Evolutionary conservation across 2,888 invertebrate species (phyloP).

Genomic region (Siphonodentalium dalli): DNA sequence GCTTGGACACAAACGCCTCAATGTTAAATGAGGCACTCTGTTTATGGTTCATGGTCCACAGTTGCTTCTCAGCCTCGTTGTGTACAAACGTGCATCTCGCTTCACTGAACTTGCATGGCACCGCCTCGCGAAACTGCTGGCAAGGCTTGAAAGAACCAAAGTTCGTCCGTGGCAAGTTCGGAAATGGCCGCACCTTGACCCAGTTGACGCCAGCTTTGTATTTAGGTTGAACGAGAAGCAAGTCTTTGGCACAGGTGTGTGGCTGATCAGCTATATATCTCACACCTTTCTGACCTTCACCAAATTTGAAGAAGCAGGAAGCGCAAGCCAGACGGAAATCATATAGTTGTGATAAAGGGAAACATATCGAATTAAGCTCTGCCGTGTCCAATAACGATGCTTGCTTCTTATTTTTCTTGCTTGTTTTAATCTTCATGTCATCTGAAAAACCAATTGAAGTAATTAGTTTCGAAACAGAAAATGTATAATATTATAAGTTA

Average conservation of each 20-base stretch:
- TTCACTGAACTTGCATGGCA: slow-evolving; percentile 47
- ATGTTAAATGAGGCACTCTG: slow-evolving; percentile 42
- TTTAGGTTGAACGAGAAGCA: slow-evolving; percentile 40
- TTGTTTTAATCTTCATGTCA: no score
- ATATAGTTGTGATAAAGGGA: slow-evolving; percentile 42
- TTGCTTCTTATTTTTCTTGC: no score
- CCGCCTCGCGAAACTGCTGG: slow-evolving; percentile 37
- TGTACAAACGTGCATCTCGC: slow-evolving; percentile 51
- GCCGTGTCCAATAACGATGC: no score
- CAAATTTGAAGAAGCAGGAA: slow-evolving; percentile 44
- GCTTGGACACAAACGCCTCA: slow-evolving; percentile 39
- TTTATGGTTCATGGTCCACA: slow-evolving; percentile 54
- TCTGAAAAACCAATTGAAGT: no score
- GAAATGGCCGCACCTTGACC: slow-evolving; percentile 49
- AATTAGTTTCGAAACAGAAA: no score
- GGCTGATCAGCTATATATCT: slow-evolving; percentile 21
- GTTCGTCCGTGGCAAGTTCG: slow-evolving; percentile 24
- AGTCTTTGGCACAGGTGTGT: slow-evolving; percentile 43
- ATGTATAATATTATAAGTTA: no score
- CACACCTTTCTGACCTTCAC: slow-evolving; percentile 47
- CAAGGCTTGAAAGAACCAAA: slow-evolving; percentile 48
- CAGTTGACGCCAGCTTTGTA: slow-evolving; percentile 35
- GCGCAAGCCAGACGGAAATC: slow-evolving; percentile 49
- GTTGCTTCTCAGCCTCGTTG: slow-evolving; percentile 39
- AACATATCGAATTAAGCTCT: no score